Evolutionary conservation across 2,888 invertebrate genomes (phyloP), one percentile per base, ranked within the genome.

Genomic region (Rotaria sp.): DNA sequence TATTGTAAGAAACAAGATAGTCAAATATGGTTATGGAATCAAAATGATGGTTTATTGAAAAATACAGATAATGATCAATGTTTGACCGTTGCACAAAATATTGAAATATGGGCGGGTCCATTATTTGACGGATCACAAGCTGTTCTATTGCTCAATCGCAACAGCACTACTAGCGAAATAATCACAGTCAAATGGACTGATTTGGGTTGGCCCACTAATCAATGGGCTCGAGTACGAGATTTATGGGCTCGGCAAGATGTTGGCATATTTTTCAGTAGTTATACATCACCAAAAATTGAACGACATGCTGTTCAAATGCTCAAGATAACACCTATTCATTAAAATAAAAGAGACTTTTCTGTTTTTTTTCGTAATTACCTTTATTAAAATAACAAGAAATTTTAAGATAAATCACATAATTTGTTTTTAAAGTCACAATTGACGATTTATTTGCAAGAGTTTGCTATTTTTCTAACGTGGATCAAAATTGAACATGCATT

Each of bases 21-120:
- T 30, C 30, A 75, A 30, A 10, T 1, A 45, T 80, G 80, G 80
- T 7, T 13, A 26, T 80, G 41, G 80, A 80, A 80, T 80, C 1
- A 24, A 41, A 26, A 8, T 26, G 45, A 45, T 80, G 24, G 41
- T 15, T n/a, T 4, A 11, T 8, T 80, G 26, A 38, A n/a, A 45
- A 80, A n/a, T 13, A 26, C 3, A 13, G 21, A 11, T 3, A 41
- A 24, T 41, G 15, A 13, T 13, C 24, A 41, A 45, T 80, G 80
- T 21, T 80, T 80, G 35, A 80, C 45, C 3, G 80, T 80, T 80
- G 45, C 1, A 80, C 80, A 38, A 45, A n/a, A 0, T 13, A 45
- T 80, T 26, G 80, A 80, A 80, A 45, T 80, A 80, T 80, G 80
- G 80, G 80, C 80, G 8, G 80, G 80, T 45, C 45, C 80, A 45